A percentile compares a stretch with the other conserved stretches of the same genome.
Evolutionary conservation across 37 sponge, comb jelly and placozoan genomes (phyloP).

Genomic region (Cliona cf. orientalis): DNA sequence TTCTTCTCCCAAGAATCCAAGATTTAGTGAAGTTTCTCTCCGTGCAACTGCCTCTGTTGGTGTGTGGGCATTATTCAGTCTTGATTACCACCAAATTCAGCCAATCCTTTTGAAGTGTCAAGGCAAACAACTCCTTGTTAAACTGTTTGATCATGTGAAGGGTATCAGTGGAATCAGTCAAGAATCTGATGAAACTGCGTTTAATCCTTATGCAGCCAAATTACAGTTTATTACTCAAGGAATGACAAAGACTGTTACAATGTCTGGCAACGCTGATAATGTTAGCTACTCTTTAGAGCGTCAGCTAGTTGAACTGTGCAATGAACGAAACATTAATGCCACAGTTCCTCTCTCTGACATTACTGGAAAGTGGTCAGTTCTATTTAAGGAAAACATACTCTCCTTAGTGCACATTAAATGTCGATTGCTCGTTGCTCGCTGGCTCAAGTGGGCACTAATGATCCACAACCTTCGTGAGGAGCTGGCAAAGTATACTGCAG

Average conservation of each 20-base stretch:
- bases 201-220: constrained; percentile 42
- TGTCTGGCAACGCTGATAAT: constrained; percentile 46
- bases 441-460: constrained; percentile 60
- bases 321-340: constrained; percentile 4
- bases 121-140: constrained; percentile 20
- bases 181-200: background rate
- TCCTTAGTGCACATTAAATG: constrained; percentile 10
- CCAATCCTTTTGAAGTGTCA: constrained; percentile 1
- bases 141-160: constrained; percentile 24
- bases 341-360: background rate
- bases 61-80: constrained; percentile 51
- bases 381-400: constrained; percentile 44
- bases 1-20: constrained; percentile 17
- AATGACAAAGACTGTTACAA: constrained; percentile 41
- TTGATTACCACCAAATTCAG: constrained; percentile 30
- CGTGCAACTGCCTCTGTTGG: constrained; percentile 33
- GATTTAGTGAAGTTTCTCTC: constrained; percentile 8
- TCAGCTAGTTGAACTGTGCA: constrained; percentile 49
- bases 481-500: constrained; percentile 58
- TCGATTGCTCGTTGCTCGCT: constrained; percentile 59
- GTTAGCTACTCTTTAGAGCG: constrained; percentile 62
- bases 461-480: constrained; percentile 53
- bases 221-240: constrained; percentile 47
- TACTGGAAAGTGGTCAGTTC: constrained; percentile 21
- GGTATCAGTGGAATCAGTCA: background rate